These are phyloP conservation scores for Musca vetustissima DNA, from an alignment of 1,140 invertebrate species.

Conservation along the genomic window DNA sequence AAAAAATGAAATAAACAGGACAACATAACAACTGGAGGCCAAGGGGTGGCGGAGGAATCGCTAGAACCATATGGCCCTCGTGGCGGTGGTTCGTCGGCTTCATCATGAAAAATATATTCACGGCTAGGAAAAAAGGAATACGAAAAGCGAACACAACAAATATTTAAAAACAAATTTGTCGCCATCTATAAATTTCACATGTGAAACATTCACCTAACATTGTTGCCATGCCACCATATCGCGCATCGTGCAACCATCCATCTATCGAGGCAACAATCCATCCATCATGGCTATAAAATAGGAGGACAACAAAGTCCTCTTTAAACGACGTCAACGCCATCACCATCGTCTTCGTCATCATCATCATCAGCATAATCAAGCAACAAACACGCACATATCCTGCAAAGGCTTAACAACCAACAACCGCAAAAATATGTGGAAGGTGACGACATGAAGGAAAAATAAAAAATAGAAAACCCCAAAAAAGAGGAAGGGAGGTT, in stretches of 20 bases:
- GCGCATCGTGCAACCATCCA: too few species aligned
- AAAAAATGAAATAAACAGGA: too few species aligned
- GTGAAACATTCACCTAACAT: background rate
- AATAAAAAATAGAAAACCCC: too few species aligned
- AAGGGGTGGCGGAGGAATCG: background rate
- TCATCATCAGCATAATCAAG: constrained; percentile 3
- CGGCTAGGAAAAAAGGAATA: background rate
- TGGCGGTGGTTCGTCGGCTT: too few species aligned
- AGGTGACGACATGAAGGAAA: too few species aligned
- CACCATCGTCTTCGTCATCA: background rate
- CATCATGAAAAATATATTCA: background rate
- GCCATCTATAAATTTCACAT: background rate
- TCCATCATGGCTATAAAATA: too few species aligned
- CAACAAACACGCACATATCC: constrained; percentile 16
- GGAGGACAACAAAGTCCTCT: constrained; percentile 1
- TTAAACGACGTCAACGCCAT: too few species aligned
- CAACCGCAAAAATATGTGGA: too few species aligned
- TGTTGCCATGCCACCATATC: too few species aligned
- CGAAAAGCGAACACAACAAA: background rate
- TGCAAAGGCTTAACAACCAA: background rate
- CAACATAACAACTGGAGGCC: too few species aligned
- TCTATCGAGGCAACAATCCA: too few species aligned
- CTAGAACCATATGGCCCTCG: background rate
- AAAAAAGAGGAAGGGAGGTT: too few species aligned
- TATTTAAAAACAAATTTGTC: constrained; percentile 12